Evolutionary conservation across 2,113 vertebrate genomes (phyloP).

Genomic region (Pagrus major): DNA sequence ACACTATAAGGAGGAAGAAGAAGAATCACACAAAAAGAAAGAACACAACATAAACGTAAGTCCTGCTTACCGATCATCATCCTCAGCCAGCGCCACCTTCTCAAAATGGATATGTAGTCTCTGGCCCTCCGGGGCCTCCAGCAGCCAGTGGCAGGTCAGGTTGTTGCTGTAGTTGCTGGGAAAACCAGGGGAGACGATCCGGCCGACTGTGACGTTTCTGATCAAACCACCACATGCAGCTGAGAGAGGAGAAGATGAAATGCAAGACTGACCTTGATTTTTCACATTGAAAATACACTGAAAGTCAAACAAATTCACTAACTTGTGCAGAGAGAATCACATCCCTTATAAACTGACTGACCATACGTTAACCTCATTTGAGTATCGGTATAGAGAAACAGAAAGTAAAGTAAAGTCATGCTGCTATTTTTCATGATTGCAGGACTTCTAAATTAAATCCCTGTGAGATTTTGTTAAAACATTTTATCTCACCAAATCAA

Average conservation of each 20-base stretch:
- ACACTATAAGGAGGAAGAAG: too few relatives aligned
- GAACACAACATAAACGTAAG: too few relatives aligned
- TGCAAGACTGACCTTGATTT: background rate
- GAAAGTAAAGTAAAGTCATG: background rate
- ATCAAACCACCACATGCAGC: conserved; percentile 90
- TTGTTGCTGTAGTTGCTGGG: conserved; percentile 97
- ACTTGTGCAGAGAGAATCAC: background rate
- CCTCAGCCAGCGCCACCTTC: conserved; percentile 95
- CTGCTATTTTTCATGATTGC: background rate
- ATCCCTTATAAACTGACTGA: background rate
- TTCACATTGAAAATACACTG: background rate
- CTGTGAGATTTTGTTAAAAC: background rate
- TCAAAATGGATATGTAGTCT: conserved; percentile 94
- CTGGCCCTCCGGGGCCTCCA: conserved; percentile 88
- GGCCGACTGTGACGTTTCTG: conserved; percentile 89
- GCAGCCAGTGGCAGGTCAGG: conserved; percentile 94
- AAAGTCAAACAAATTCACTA: background rate
- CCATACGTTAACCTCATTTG: background rate
- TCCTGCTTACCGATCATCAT: conserved; percentile 90
- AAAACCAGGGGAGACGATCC: conserved; percentile 91
- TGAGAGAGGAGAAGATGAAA: conserved; percentile 57
- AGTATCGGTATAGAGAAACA: background rate
- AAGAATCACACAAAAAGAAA: too few relatives aligned
- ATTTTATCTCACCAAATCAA: background rate
- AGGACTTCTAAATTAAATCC: background rate